Base-by-base conservation (phyloP, 2,888 invertebrate species). In the Morpho deidamia region DNA sequence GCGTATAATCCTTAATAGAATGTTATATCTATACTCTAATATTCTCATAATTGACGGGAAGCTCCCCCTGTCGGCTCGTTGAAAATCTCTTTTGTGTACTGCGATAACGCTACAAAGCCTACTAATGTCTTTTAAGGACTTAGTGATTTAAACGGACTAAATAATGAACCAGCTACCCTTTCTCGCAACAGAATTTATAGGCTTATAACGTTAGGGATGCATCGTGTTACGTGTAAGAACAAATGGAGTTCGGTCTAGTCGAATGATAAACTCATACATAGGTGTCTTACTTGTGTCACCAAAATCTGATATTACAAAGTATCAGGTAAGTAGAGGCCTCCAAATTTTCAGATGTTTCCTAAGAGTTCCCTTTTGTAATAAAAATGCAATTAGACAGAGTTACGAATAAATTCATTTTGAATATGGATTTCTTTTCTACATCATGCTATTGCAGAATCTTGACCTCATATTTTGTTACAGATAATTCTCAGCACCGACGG, bases 131-230 rank as follows among this genome's bases (percentile, higher is more conserved):
- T 89, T 90, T 87, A 88, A 87, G 89, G 88, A 88, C 90, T 89
- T 88, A 87, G 89, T 79, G 85, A 89, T 89, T 90, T 90, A 89
- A 90, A 89, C 87, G 83, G 90, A 88, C 89, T 90, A 83, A 82
- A 85, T 88, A 87, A 90, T 89, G 87, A 87, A 83, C 76, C 74
- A 60, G 69, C 79, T 83, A 85, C 88, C 88, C 87, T 84, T 84
- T 76, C 71, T 67, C 70, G 65, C 60, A 72, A 69, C 64, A 72
- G 78, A 83, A 81, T 84, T 84, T 83, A 81, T 76, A 74, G 71
- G 78, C 78, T 81, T 81, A 76, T 77, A 76, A 72, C 73, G 62
- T 69, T 70, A 63, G 75, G 71, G 75, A 70, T 67, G 59, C 43
- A 55, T 50, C 40, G 8, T 46, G 44, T 38, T 42, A 40, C 40